Base-by-base conservation (phyloP, 1,140 invertebrate genomes). In the Drosophila ohnishii region DNA sequence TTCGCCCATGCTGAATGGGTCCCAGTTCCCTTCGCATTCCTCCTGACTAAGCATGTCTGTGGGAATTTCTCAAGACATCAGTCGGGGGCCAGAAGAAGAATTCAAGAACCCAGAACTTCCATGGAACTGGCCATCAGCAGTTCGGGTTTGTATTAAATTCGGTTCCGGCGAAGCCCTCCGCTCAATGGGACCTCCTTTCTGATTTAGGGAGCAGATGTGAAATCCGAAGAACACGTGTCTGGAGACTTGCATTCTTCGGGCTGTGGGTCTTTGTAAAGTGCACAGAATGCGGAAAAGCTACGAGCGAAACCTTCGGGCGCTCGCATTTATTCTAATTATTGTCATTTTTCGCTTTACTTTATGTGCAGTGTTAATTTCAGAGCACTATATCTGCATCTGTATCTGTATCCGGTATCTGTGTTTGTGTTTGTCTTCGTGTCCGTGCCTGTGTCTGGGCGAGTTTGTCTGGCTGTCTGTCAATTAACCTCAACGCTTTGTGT, bases 401-500 rank as follows among this genome's bases (percentile, higher is more conserved):
- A 51, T n/a, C 53, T 53, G 28, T 8, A 19, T 40, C 28, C 9
- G 25, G 25, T 28, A 28, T 28, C 25, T 28, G 25, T 50, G 16
- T 45, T 57, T 42, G 55, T 63, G 10, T 34, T 39, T 56, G 40
- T 62, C n/a, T 42, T 42, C 57, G 45, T 42, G 30, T 50, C 55
- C 67, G 51, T 19, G 48, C 37, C 71, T 55, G 16, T 37, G 83
- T 65, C 83, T 78, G 82, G 75, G 74, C 59, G 69, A 78, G 79
- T 83, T 78, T 78, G 63, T 80, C 84, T 87, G 75, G 72, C 80
- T 53, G 80, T 75, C 84, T 87, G 84, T 88, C 84, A 86, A 86
- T 86, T 86, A 86, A 86, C 83, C 83, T 83, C 76, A 83, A 51
- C 78, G 83, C 67, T 88, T 86, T 86, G 83, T 72, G 84, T 87